Conservation (phyloP, 2,113 vertebrate species). For the Anguilla japonica region DNA sequence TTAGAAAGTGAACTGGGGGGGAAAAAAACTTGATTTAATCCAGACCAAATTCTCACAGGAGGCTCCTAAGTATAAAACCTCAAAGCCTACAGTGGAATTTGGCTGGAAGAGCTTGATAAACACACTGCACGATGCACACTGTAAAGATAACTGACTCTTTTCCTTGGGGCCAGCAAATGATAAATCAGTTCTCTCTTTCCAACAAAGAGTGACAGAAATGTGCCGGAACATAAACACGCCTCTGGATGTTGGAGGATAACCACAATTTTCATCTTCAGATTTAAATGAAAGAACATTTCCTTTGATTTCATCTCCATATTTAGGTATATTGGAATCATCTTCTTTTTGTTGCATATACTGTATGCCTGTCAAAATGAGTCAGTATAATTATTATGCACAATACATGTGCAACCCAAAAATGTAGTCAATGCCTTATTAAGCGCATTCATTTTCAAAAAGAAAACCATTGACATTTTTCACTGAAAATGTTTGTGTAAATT, state of each 20-base stretch:
- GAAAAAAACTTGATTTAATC: no score
- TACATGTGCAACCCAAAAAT: background rate
- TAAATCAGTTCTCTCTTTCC: background rate
- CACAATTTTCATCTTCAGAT: background rate
- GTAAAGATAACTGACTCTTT: background rate
- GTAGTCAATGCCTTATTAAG: background rate
- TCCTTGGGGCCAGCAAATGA: background rate
- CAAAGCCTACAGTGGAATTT: background rate
- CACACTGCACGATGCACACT: background rate
- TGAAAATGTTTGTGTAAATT: background rate
- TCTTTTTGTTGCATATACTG: background rate
- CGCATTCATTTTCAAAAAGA: background rate
- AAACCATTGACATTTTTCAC: background rate
- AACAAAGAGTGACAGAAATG: background rate
- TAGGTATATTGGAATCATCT: no score
- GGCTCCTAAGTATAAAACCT: background rate
- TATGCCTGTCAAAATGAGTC: background rate
- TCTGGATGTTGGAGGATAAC: background rate
- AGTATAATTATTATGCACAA: background rate
- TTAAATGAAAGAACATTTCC: background rate
- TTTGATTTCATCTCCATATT: background rate
- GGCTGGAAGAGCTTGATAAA: background rate
- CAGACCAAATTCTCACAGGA: background rate
- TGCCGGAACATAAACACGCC: background rate
- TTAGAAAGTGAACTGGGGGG: background rate